Base-by-base conservation (phyloP, 2,888 invertebrate genomes). In the Callyntrura sp. region DNA sequence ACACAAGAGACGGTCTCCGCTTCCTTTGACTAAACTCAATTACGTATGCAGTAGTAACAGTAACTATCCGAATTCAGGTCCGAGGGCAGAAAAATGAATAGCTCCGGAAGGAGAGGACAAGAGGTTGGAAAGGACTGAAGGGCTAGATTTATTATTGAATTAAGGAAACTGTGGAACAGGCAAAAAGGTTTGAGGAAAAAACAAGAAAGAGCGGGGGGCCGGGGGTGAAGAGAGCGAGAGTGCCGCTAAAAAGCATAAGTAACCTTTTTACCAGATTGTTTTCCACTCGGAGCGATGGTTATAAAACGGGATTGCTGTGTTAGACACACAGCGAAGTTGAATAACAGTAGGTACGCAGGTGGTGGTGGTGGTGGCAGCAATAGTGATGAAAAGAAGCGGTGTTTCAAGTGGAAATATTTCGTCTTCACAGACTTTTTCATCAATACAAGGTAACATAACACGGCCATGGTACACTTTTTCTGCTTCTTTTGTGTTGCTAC, bases 1-100 rank as follows among this genome's bases (percentile, higher is more conserved):
- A 62, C 45, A 45, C 28, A 70, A 70, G 45, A 43, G 43, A 17
- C 28, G 45, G 70, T 17, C 70, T 70, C 45, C 70, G 43, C 9
- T 45, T n/a, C 17, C 70, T 70, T 35, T 70, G 70, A 70, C 70
- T 35, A 35, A 35, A 35, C 35, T 70, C 70, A 45, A 70, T 70
- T 70, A 70, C 9, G 45, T 43, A 70, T 70, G 43, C 70, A 9
- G 68, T n/a, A n/a, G n/a, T n/a, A n/a, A 20, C 2, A 62, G 20
- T 25, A 25, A 23, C 35, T 35, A 35, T n/a, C n/a, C 35, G 35
- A 3, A 57, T 57, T 57, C 57, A 57, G 17, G n/a, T 5, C 6
- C 3, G 17, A 57, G 51, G n/a, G 51, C n/a, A n/a, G n/a, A n/a
- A 51, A 51, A 51, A 11, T 35, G 2, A 4, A 6, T 35, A 6